Evolutionary conservation across 2,888 invertebrate genomes (phyloP).

Genomic region (Drosophila sordidula): DNA sequence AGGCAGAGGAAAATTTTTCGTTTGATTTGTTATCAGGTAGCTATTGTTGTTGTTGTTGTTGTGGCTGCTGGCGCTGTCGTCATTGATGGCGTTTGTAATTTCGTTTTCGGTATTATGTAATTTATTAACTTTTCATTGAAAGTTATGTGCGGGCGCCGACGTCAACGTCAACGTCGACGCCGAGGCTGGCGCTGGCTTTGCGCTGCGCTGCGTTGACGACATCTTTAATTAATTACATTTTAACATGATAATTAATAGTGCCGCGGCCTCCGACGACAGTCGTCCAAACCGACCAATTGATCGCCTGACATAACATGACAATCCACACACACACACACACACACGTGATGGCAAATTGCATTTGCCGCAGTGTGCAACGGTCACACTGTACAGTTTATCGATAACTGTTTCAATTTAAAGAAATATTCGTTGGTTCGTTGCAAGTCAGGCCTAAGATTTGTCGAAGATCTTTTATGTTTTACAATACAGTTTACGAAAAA

Average conservation of each 20-base stretch:
- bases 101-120: constrained; percentile 77
- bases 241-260: constrained; percentile 78
- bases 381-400: constrained; percentile 17
- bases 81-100: constrained; percentile 76
- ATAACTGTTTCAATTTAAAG: too few relatives aligned
- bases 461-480: too few relatives aligned
- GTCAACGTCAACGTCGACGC: constrained; percentile 23
- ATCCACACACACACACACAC: background rate
- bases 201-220: constrained; percentile 57
- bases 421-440: too few relatives aligned
- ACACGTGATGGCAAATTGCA: constrained; percentile 21
- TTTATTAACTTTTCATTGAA: constrained; percentile 80
- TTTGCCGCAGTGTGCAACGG: background rate
- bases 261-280: constrained; percentile 51
- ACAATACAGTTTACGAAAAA: too few relatives aligned
- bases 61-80: constrained; percentile 51
- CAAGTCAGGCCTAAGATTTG: too few relatives aligned
- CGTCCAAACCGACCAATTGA: constrained; percentile 39
- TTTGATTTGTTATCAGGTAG: constrained; percentile 75
- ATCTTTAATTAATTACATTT: constrained; percentile 80
- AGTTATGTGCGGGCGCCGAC: constrained; percentile 70
- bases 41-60: constrained; percentile 30
- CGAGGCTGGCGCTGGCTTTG: background rate
- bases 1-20: constrained; percentile 53
- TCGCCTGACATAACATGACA: constrained; percentile 46